Base-by-base conservation (phyloP, 2,888 invertebrate species). In the Keiferia lycopersicella region DNA sequence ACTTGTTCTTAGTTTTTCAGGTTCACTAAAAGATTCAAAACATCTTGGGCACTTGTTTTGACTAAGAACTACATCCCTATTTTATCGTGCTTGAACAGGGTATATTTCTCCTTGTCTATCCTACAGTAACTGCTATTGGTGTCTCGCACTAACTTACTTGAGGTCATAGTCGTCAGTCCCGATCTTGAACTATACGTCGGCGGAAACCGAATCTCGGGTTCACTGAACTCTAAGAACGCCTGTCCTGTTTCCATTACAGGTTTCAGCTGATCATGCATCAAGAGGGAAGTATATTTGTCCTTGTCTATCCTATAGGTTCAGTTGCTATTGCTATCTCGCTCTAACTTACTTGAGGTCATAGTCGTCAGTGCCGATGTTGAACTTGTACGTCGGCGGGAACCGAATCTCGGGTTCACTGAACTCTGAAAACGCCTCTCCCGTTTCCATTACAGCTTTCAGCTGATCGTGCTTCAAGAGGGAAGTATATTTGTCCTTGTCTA, bases 311-410 rank as follows among this genome's bases (percentile, higher is more conserved):
- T 41, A n/a, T 12, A 14, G n/a, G 41, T 11, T 50, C 3, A 4
- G 18, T 20, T n/a, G 1, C 51, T 6, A 51, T n/a, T 45, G n/a
- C 16, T 22, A 10, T 4, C 16, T 45, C 63, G 1, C 48, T 30
- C 12, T 39, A 34, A 89, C 94, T 90, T 84, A 96, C 95, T 96
- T 96, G 62, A 95, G 79, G 87, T 97, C 96, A 83, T 96, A 98
- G 58, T 94, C 93, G 69, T 94, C 94, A 0, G 95, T 93, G 18
- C 95, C 95, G 71, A 95, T 94, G 73, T 94, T 92, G 80, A 95
- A 97, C 87, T 26, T 98, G 80, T 96, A 98, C 0, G 98, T 98
- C 12, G 98, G 98, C 22, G 96, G 95, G 84, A 98, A 98, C 62
- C 93, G 93, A 20, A 96, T 95, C 65, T 93, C 87, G 0, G 94